phyloP scores from a whole-genome alignment of 2,113 vertebrate genomes.

The Hemicordylus capensis region DNA sequence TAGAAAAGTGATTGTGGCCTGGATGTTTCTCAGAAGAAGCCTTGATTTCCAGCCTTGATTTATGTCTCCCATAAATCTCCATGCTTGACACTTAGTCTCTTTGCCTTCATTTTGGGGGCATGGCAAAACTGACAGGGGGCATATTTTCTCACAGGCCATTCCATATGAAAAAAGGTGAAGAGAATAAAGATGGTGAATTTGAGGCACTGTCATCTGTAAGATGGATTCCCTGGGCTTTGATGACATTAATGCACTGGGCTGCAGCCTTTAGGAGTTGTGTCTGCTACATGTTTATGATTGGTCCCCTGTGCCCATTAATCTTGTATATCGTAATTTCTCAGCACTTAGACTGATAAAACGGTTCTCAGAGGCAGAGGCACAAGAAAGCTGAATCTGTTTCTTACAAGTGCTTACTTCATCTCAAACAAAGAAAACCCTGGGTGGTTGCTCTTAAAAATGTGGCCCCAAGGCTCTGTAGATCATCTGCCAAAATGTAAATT shows the following conservation, averaged over 20 bases:
- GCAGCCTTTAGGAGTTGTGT: not conserved
- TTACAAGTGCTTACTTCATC: not conserved
- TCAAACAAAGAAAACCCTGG: not conserved
- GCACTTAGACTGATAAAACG: not conserved
- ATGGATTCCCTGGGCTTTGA: not conserved
- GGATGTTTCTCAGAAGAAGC: not conserved
- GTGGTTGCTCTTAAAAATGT: not conserved
- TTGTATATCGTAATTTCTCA: not conserved
- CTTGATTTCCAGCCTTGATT: not conserved
- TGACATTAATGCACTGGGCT: not conserved
- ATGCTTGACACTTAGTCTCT: not conserved
- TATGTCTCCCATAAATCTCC: not conserved
- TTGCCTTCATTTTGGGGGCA: not conserved
- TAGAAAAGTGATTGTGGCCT: not conserved
- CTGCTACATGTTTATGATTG: not conserved
- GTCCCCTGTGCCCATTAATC: not conserved
- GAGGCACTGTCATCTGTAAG: not conserved
- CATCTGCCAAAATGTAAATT: too few species aligned
- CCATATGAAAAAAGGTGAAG: not conserved
- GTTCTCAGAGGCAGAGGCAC: not conserved
- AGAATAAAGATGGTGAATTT: not conserved
- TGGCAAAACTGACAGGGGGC: not conserved
- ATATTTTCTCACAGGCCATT: not conserved
- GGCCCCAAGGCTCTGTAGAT: not conserved
- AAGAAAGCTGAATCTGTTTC: not conserved